Base-by-base conservation (phyloP, 2,888 invertebrate species). In the Tinea trinotella region DNA sequence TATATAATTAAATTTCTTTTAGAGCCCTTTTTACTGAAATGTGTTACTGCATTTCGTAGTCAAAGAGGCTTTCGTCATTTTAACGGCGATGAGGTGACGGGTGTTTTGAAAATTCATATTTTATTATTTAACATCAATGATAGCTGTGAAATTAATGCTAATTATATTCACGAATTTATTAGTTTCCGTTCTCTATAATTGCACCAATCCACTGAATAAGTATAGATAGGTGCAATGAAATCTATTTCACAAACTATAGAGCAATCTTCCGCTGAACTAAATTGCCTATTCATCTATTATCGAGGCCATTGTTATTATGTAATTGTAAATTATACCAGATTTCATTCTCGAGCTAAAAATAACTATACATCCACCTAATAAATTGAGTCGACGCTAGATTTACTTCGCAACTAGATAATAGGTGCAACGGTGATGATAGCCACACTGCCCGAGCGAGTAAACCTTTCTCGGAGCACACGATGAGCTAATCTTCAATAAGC, bases 401-500 rank as follows among this genome's bases (percentile, higher is more conserved):
- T 44, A 44, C 17, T 44, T 44, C 17, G 44, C 46, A 46, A 46
- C 46, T 46, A 46, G 53, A 36, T 40, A 46, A 46, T 46, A 52
- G 40, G 17, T 18, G 40, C 22, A 3, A 34, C 53, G 40, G 36
- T 34, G 35, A 35, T 52, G 35, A 46, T 46, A 46, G 46, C 18
- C 46, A 19, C 46, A 19, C 46, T 46, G 7, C n/a, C 2, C 19
- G 46, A 40, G 40, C 19, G 46, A 40, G n/a, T 40, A 40, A 40
- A 15, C 13, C 15, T 9, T n/a, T 13, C 35, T 35, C 24, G 22
- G 52, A 7, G 35, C 53, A 9, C 15, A 48, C 65, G 65, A 64
- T 68, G 64, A 71, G 74, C 71, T 82, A 78, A 81, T 77, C 79
- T 73, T 65, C 68, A 70, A 68, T 65, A 66, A 70, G 67, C 66